These are phyloP conservation scores for Albula glossodonta DNA, from an alignment of 2,113 vertebrate genomes.

Conservation along the genomic window DNA sequence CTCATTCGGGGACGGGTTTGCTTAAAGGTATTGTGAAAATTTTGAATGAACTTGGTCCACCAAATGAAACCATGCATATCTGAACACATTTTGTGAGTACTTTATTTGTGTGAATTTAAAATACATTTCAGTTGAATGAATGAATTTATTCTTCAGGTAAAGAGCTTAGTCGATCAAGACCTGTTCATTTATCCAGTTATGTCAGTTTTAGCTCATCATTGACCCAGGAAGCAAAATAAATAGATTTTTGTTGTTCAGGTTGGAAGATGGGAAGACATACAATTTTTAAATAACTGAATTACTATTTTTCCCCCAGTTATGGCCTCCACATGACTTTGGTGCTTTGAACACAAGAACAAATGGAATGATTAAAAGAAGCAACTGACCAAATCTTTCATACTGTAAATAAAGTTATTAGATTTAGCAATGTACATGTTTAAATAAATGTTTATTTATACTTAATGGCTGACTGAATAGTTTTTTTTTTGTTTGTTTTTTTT, in stretches of 20 bases:
- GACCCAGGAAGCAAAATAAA: background rate
- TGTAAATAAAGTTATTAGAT: slow-evolving; percentile 39
- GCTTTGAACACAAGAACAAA: slow-evolving; percentile 84
- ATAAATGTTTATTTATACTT: slow-evolving; percentile 55
- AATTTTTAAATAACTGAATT: too few relatives aligned
- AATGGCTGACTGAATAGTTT: background rate
- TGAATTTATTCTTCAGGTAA: too few relatives aligned
- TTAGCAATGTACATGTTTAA: slow-evolving; percentile 50
- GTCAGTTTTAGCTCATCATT: background rate
- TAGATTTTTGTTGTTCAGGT: background rate
- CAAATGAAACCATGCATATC: background rate
- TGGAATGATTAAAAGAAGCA: slow-evolving; percentile 70
- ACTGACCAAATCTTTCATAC: slow-evolving; percentile 52
- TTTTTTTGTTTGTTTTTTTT: too few relatives aligned
- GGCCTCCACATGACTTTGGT: slow-evolving; percentile 86
- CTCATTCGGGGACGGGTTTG: slow-evolving; percentile 85
- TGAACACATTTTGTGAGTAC: background rate
- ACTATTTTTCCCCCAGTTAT: slow-evolving; percentile 77
- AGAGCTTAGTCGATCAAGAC: background rate
- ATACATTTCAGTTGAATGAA: too few relatives aligned
- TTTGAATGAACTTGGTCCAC: slow-evolving; percentile 1
- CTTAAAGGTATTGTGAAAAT: slow-evolving; percentile 81
- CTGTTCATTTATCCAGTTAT: background rate
- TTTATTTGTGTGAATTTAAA: too few relatives aligned
- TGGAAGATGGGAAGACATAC: background rate